phyloP scores from a whole-genome alignment of 2,113 vertebrate genomes.

The Cardinalis cardinalis region DNA sequence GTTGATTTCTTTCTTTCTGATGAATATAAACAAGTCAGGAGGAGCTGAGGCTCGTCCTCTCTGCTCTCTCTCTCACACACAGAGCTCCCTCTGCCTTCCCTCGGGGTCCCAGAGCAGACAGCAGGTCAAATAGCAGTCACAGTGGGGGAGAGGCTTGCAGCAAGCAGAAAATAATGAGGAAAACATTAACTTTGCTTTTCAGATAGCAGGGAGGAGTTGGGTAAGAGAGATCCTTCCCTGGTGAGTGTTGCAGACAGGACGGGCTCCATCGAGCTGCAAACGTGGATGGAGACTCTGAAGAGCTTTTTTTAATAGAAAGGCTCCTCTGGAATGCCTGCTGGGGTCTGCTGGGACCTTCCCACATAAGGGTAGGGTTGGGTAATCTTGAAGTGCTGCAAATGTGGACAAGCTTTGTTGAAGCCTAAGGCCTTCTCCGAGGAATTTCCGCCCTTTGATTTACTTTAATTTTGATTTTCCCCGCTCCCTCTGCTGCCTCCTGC shows the following conservation, averaged over 20 bases:
- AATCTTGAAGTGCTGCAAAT: constrained; percentile 53
- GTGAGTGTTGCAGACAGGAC: neutral
- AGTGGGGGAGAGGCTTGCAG: constrained; percentile 56
- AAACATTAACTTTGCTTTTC: constrained; percentile 44
- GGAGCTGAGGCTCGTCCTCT: neutral
- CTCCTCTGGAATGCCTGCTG: constrained; percentile 25
- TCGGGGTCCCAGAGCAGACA: constrained; percentile 17
- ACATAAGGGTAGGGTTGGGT: constrained; percentile 18
- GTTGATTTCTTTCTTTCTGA: neutral
- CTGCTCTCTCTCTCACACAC: neutral
- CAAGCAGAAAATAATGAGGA: constrained; percentile 40
- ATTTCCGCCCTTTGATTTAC: constrained; percentile 56
- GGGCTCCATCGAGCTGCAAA: neutral
- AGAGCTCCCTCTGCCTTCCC: neutral
- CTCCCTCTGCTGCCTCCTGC: constrained; percentile 34
- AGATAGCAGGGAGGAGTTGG: constrained; percentile 36
- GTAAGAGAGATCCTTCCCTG: neutral
- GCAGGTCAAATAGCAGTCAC: constrained; percentile 56
- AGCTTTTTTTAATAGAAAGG: neutral
- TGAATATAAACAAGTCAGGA: neutral
- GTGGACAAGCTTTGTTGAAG: constrained; percentile 65
- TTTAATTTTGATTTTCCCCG: constrained; percentile 56
- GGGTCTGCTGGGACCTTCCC: constrained; percentile 1
- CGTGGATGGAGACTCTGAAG: neutral
- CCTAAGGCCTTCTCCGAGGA: constrained; percentile 29